Conservation (phyloP, 2,888 invertebrate species). For the Oscheius onirici region DNA sequence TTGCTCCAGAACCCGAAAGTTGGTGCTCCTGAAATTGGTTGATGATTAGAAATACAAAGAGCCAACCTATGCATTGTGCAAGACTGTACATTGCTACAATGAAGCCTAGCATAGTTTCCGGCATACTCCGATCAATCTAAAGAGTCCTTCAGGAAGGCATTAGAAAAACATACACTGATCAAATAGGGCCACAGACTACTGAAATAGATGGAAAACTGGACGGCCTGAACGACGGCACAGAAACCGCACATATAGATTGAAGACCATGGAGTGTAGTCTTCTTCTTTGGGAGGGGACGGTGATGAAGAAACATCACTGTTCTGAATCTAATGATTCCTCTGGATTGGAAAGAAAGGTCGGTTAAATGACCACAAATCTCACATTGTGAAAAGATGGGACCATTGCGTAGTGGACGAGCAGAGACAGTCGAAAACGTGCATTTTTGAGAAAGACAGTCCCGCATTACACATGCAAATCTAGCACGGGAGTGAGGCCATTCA, state of each 20-base stretch:
- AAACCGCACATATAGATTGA: conserved; percentile 50
- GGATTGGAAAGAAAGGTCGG: not conserved
- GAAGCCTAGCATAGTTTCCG: conserved; percentile 46
- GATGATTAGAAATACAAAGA: too few relatives aligned
- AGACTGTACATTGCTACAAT: conserved; percentile 50
- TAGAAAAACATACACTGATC: conserved; percentile 3
- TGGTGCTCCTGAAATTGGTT: conserved; percentile 25
- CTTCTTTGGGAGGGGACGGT: not conserved
- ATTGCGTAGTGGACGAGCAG: not conserved
- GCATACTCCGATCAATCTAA: conserved; percentile 43
- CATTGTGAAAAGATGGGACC: not conserved
- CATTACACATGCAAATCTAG: too few relatives aligned
- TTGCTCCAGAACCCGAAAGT: conserved; percentile 53
- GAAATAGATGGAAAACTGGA: conserved; percentile 53
- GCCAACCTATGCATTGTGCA: conserved; percentile 38
- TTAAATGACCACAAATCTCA: not conserved
- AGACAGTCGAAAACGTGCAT: too few relatives aligned
- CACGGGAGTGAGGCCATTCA: too few relatives aligned
- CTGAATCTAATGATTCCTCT: not conserved
- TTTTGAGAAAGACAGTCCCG: too few relatives aligned
- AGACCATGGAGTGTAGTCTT: conserved; percentile 43
- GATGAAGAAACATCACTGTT: conserved; percentile 13
- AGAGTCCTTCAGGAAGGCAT: not conserved
- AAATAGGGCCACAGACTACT: conserved; percentile 53
- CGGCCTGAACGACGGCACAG: conserved; percentile 49